phyloP scores from a whole-genome alignment of 2,888 invertebrate genomes.

The Heliconius sara region DNA sequence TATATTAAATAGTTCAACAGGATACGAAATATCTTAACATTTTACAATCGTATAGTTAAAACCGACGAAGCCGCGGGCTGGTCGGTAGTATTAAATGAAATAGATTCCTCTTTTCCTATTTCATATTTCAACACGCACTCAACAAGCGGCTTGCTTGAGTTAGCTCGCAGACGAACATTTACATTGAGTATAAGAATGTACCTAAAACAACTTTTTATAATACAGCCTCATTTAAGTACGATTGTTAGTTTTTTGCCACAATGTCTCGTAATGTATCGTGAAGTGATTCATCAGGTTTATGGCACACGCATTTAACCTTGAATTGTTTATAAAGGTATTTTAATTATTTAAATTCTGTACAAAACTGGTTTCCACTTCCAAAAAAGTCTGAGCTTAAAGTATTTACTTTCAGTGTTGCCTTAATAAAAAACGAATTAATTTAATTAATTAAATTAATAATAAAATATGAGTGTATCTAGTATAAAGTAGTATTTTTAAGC shows the following conservation, averaged over 20 bases:
- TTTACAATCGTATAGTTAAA: too few species aligned
- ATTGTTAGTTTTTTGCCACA: slow-evolving; percentile 44
- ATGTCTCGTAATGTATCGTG: slow-evolving; percentile 39
- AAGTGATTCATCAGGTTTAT: slow-evolving; percentile 41
- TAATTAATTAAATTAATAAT: background rate
- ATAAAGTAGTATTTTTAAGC: too few species aligned
- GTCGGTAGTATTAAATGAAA: background rate
- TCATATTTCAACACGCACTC: background rate
- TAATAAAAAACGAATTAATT: background rate
- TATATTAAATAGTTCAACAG: too few species aligned
- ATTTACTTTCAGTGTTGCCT: background rate
- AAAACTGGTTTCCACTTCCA: background rate
- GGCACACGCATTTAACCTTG: slow-evolving; percentile 37
- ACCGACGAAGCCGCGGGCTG: too few species aligned
- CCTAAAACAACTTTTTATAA: slow-evolving; percentile 18
- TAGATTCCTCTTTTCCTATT: background rate
- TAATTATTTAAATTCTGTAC: background rate
- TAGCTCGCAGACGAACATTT: background rate
- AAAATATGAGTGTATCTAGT: too few species aligned
- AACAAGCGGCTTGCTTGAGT: background rate
- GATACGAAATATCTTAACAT: too few species aligned
- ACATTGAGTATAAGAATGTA: slow-evolving; percentile 18
- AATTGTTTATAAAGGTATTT: slow-evolving; percentile 17
- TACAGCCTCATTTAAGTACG: slow-evolving; percentile 14
- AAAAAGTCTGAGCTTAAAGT: background rate